These are phyloP conservation scores for Deladenus siricidicola DNA, from an alignment of 2,888 invertebrate species.

Conservation along the genomic window DNA sequence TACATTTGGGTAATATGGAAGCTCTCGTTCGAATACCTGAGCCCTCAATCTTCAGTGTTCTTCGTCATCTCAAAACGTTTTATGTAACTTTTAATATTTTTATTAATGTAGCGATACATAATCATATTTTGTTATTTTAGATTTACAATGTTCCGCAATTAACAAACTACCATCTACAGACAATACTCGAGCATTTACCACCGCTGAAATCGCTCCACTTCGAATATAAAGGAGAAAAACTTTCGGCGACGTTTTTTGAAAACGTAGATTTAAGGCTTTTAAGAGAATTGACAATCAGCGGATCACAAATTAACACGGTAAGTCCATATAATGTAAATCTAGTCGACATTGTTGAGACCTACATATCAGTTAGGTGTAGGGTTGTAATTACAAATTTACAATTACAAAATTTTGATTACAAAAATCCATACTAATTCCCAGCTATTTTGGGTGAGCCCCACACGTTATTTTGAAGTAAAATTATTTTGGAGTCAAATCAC, in stretches of 20 bases:
- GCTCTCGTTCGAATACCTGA: slow-evolving; percentile 35
- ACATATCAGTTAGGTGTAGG: too few species aligned
- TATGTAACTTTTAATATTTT: background rate
- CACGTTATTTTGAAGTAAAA: too few species aligned
- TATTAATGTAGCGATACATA: slow-evolving; percentile 15
- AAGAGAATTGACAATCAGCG: slow-evolving; percentile 36
- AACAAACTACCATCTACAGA: slow-evolving; percentile 33
- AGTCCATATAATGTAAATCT: too few species aligned
- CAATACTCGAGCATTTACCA: slow-evolving; percentile 38
- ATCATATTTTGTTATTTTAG: slow-evolving; percentile 20
- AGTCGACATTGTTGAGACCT: too few species aligned
- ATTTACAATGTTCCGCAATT: slow-evolving; percentile 34
- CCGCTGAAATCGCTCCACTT: slow-evolving; percentile 39
- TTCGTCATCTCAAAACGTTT: slow-evolving; percentile 10
- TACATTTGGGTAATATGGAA: slow-evolving; percentile 39
- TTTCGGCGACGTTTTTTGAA: slow-evolving; percentile 33
- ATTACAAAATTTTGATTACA: too few species aligned
- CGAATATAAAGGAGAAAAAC: slow-evolving; percentile 32
- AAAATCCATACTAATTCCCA: too few species aligned
- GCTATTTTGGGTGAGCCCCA: too few species aligned
- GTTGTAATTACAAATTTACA: too few species aligned
- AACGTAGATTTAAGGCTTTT: slow-evolving; percentile 37
- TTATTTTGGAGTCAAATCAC: too few species aligned
- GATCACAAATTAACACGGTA: slow-evolving; percentile 34
- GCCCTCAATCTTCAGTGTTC: slow-evolving; percentile 28